Base-by-base conservation (phyloP, 2,797 vertebrate species). In the Mormyrus hasselquistii region DNA sequence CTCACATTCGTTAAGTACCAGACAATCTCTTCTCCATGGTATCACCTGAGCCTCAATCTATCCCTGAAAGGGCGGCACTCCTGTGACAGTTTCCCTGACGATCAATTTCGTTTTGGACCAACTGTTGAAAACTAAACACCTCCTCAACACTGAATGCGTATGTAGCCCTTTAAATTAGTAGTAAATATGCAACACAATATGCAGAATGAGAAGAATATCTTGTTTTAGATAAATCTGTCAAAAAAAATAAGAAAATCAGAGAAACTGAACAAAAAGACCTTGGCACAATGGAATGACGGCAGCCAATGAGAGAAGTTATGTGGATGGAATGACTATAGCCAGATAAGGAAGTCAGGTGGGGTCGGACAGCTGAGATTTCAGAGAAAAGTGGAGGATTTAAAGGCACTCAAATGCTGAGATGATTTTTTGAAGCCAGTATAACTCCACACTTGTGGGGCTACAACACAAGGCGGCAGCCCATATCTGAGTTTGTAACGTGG, bases 131-230 rank as follows among this genome's bases (percentile, higher is more conserved):
- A 22, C 52, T 3, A 22, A 87, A 29, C 86, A 62, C 16, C 29
- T 14, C 16, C 34, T 62, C 41, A 44, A 65, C 22, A 38, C 49
- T 55, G 25, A 52, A 50, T 86, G 57, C 12, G 8, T 47, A 87
- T 87, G 38, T 87, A 87, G 86, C 86, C 86, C 86, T 87, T 87
- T 87, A 87, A 44, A 65, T 87, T 47, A 87, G 86, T 87, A 87
- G 50, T 16, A 47, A 29, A 47, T 38, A 65, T 65, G 86, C 10
- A 14, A 65, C 38, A 47, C n/a, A 50, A 50, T 57, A 29, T 14
- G 34, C 8, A 38, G 16, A 87, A 55, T 59, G 29, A 57, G 85
- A 87, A 62, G 25, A 49, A 87, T 69, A 65, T 52, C 50, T 65
- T 29, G 52, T 87, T 62, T 59, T 22, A 59, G 38, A 44, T 44